phyloP scores from a whole-genome alignment of 2,113 vertebrate genomes.

The Colaptes auratus region DNA sequence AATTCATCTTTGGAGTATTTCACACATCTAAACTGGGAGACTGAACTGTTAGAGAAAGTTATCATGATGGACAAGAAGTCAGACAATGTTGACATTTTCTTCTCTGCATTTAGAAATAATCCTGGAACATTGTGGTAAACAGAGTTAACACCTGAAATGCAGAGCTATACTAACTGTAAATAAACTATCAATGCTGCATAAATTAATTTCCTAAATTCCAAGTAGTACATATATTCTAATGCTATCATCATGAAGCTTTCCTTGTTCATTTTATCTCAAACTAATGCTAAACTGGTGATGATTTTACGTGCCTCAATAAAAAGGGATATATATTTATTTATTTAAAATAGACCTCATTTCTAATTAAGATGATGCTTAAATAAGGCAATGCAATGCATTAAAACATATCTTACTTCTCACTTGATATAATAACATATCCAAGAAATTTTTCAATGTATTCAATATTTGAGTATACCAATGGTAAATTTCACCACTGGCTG shows the following conservation, averaged over 20 bases:
- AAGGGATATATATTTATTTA: neutral
- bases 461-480: neutral
- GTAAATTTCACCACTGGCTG: neutral
- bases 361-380: conserved; percentile 21
- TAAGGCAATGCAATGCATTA: neutral
- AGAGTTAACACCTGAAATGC: neutral
- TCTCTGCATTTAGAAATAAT: neutral
- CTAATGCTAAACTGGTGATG: conserved; percentile 5
- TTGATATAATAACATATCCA: neutral
- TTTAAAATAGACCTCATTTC: conserved; percentile 4
- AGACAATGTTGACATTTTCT: neutral
- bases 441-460: neutral
- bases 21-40: neutral
- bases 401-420: neutral
- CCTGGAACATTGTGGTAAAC: neutral
- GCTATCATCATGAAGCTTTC: neutral
- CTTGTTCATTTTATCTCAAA: conserved; percentile 22
- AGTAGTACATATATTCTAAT: neutral
- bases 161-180: neutral
- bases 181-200: neutral
- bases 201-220: neutral
- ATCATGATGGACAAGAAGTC: neutral
- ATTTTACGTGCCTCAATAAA: neutral
- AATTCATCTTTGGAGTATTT: neutral
- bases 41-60: neutral